A percentile compares a stretch with the other conserved stretches of the same genome.
phyloP scores from a whole-genome alignment of 1,140 invertebrate genomes.

The Drosophila aff. region DNA sequence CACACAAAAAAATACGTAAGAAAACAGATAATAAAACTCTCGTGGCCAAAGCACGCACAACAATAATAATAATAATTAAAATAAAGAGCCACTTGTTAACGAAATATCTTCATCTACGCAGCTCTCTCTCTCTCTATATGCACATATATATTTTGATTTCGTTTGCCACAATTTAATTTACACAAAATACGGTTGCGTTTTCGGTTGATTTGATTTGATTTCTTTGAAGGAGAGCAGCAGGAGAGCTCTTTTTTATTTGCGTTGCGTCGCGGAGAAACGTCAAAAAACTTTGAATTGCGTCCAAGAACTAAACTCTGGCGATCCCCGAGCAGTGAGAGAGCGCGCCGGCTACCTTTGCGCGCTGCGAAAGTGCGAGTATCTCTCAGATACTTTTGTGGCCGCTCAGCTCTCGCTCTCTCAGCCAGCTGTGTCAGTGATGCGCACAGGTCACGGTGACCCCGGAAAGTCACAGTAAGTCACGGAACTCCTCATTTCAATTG shows the following conservation, averaged over 20 bases:
- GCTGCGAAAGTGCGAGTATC: conserved; percentile 25
- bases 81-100: conserved; percentile 23
- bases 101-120: conserved; percentile 7
- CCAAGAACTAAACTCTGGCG: conserved; percentile 62
- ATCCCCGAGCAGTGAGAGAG: conserved; percentile 5
- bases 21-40: conserved; percentile 27
- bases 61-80: conserved; percentile 10
- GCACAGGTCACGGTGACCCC: conserved; percentile 4
- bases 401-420: not conserved
- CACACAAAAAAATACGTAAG: conserved; percentile 13
- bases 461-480: too few relatives aligned
- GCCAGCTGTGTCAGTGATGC: conserved; percentile 15
- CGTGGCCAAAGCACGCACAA: conserved; percentile 13
- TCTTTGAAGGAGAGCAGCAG: not conserved
- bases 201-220: not conserved
- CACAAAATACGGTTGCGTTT: conserved; percentile 10
- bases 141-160: not conserved
- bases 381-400: conserved; percentile 24
- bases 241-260: not conserved
- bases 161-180: conserved; percentile 8
- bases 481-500: too few relatives aligned
- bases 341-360: conserved; percentile 21
- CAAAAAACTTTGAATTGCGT: conserved; percentile 57
- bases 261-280: conserved; percentile 46
- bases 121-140: not conserved